Base-by-base conservation (phyloP, 2,797 vertebrate genomes). In the Danio kyathit region DNA sequence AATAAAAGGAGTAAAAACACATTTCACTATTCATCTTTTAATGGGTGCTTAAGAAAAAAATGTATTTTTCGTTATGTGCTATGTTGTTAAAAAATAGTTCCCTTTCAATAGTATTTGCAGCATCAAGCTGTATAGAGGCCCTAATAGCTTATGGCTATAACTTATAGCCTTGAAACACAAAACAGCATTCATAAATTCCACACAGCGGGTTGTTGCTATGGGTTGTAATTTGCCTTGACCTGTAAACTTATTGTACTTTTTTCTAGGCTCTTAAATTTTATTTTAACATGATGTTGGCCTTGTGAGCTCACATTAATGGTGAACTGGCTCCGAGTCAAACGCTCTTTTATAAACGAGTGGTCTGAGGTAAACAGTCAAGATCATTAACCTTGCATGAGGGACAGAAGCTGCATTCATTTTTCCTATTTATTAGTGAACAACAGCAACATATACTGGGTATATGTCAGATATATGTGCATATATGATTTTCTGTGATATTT, bases 21-120 rank as follows among this genome's bases (percentile, higher is more conserved):
- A 29, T 41, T 40, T 41, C 7, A 41, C 6, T 14, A 21, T 13
- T 40, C 3, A 4, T 7, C 6, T 13, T 7, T 16, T 41, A 63
- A 9, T 63, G 13, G 19, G 49, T 49, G 16, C 19, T 66, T 19
- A 29, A 29, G 3, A 29, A 44, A 3, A 48, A 17, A 54, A 61
- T 64, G 43, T 51, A 2, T 10, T 76, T 71, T 74, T 43, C 14
- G n/a, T 16, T 40, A 17, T 59, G 57, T 52, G n/a, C 70, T 48
- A 6, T 40, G 59, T 43, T 13, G 41, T 29, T 29, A n/a, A 29
- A 29, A 74, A 74, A 74, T 46, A 17, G 51, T 76, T 38, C 43
- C 17, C 54, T 81, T 75, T 46, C 8, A 82, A 56, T 16, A 54
- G 79, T 82, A 78, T 75, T 80, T 57, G 57, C 70, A 75, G 69